phyloP scores from a whole-genome alignment of 2,113 vertebrate species.

The Psephotus haematonotus region DNA sequence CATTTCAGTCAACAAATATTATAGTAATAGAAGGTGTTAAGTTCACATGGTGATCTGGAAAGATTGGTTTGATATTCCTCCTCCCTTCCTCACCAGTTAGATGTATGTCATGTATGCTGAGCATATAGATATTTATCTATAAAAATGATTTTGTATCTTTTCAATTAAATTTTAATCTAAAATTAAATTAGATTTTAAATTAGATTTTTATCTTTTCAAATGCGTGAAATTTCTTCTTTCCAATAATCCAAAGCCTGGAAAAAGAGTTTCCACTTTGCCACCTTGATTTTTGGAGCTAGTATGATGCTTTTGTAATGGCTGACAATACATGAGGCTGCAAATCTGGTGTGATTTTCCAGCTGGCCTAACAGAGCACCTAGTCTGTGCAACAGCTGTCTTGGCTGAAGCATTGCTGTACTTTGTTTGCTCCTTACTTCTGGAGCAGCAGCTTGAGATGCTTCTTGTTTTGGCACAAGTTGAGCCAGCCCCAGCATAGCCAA shows the following conservation, averaged over 20 bases:
- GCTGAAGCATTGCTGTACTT: neutral
- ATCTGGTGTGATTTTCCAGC: neutral
- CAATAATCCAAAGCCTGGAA: neutral
- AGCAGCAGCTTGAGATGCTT: neutral
- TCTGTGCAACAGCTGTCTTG: neutral
- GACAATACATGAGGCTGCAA: neutral
- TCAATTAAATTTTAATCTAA: neutral
- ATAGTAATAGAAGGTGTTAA: neutral
- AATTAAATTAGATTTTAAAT: neutral
- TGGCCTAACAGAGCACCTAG: neutral
- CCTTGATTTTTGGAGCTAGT: neutral
- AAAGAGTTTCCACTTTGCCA: neutral
- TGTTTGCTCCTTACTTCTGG: neutral
- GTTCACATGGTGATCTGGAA: neutral
- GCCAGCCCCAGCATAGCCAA: neutral
- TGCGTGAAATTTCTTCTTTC: neutral
- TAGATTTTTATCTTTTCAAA: neutral
- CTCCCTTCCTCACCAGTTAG: fast-evolving
- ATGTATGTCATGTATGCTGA: neutral
- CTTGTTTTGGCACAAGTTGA: neutral
- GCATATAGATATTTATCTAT: neutral
- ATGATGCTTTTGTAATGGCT: neutral
- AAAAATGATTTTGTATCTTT: neutral
- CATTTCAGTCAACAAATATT: neutral
- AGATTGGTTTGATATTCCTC: neutral